Base-by-base conservation (phyloP, 2,888 invertebrate genomes). In the Eupithecia dodoneata region DNA sequence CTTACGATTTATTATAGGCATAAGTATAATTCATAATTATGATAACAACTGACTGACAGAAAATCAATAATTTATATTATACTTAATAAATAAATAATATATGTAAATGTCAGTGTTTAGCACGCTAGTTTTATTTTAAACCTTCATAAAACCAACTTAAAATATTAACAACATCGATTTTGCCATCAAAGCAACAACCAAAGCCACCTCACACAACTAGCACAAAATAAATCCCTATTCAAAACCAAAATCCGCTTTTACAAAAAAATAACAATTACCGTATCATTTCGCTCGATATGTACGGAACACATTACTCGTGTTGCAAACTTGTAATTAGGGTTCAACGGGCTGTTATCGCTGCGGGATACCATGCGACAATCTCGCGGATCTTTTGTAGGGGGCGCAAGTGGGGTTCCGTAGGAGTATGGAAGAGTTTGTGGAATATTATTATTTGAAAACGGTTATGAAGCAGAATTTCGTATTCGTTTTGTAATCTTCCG, bases 361-460 rank as follows among this genome's bases (percentile, higher is more conserved):
- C 90, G 89, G 90, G 89, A 81, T 12, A 82, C 84, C 85, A 79
- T 81, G 77, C 78, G 83, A 87, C 89, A 86, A 87, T 85, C 84
- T 85, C 83, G 74, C 77, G 82, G 78, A 79, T 81, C 83, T 81
- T 83, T 85, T 87, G 87, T 86, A 83, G 87, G 79, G 82, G 76
- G 81, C 76, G 79, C 65, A 81, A 77, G 82, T 86, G 74, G 89
- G 87, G 89, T 83, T 83, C 86, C 74, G 76, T 77, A 45, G 2
- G 13, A 47, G 5, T 47, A 45, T 18, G 2, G 42, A 15, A 7
- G 42, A 66, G 65, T 65, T 65, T 65, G 41, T 12, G 41, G 0
- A 41, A 42, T 59, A 3, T n/a, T 59, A 59, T 63, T 30, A 12
- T 59, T 6, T 9, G 18, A 55, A 7, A 59, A 59, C 18, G 9